Percentiles rank a stretch among this genome's conserved stretches.
Conservation (phyloP, 1,140 invertebrate species). For the Lordiphosa mommai region DNA sequence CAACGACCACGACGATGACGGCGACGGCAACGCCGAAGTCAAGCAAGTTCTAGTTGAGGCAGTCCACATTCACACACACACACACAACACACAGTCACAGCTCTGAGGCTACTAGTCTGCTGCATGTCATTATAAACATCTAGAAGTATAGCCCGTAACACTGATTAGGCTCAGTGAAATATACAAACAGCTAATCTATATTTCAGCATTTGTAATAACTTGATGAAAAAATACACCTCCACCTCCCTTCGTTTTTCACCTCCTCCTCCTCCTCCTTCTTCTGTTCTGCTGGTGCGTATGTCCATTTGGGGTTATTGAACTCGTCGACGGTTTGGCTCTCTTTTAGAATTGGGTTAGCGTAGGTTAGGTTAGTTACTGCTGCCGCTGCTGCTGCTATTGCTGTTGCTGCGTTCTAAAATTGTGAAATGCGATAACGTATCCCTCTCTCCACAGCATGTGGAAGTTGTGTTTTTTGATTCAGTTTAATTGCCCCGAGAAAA, state of each 20-base stretch:
- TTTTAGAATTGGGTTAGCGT: constrained; percentile 28
- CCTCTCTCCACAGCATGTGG: constrained; percentile 1
- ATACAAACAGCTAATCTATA: constrained; percentile 6
- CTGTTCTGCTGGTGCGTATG: constrained; percentile 1
- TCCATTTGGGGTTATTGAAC: constrained; percentile 20
- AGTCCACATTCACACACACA: constrained; percentile 31
- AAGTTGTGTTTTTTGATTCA: constrained; percentile 39
- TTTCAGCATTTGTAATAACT: constrained; percentile 2
- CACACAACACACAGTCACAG: neutral
- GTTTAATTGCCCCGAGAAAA: constrained; percentile 41
- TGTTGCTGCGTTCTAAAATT: constrained; percentile 42
- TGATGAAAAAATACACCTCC: constrained; percentile 13
- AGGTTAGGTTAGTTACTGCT: constrained; percentile 6
- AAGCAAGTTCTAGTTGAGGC: constrained; percentile 77
- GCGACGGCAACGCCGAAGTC: constrained; percentile 46
- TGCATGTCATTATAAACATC: constrained; percentile 9
- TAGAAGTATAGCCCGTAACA: constrained; percentile 5
- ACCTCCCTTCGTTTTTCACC: neutral
- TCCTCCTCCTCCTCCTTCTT: neutral
- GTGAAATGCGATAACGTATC: constrained; percentile 53
- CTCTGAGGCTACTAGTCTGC: constrained; percentile 3
- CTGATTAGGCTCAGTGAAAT: neutral
- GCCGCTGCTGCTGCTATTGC: neutral
- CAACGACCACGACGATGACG: constrained; percentile 18
- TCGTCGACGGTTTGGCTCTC: constrained; percentile 39